Evolutionary conservation across 1,140 invertebrate species (phyloP).

Genomic region (Homarus americanus): DNA sequence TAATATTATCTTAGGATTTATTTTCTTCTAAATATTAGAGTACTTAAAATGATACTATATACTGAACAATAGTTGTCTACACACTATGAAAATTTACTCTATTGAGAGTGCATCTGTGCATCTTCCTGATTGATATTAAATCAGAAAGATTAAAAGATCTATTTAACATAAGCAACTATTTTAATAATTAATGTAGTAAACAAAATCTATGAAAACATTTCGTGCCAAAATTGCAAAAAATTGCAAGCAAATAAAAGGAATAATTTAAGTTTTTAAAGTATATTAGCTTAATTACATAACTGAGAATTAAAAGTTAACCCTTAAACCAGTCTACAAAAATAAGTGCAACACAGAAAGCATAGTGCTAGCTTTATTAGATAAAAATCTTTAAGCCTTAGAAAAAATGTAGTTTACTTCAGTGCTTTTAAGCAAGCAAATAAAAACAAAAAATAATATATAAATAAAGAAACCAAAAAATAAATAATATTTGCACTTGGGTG

Average conservation of each 20-base stretch:
- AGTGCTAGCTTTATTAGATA: conserved; percentile 44
- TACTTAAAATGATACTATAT: neutral
- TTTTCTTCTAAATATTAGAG: too few relatives aligned
- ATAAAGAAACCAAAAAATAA: neutral
- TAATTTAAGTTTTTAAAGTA: neutral
- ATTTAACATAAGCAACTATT: neutral
- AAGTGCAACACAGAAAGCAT: conserved; percentile 61
- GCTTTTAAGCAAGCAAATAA: conserved; percentile 50
- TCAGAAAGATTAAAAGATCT: conserved; percentile 18
- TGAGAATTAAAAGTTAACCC: neutral
- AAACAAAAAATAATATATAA: neutral
- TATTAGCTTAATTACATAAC: neutral
- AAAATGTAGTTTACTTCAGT: conserved; percentile 11
- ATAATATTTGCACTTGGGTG: conserved; percentile 22
- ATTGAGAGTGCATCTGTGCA: conserved; percentile 45
- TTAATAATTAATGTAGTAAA: neutral
- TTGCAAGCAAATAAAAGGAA: neutral
- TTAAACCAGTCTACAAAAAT: conserved; percentile 26
- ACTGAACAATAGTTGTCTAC: neutral
- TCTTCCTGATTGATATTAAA: conserved; percentile 37
- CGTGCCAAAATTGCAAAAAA: conserved; percentile 1
- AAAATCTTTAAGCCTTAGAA: conserved; percentile 2
- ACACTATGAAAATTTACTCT: neutral
- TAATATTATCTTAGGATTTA: too few relatives aligned
- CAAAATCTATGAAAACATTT: conserved; percentile 6